phyloP scores from a whole-genome alignment of 2,113 vertebrate genomes.

The Phrynosoma blainvillii region DNA sequence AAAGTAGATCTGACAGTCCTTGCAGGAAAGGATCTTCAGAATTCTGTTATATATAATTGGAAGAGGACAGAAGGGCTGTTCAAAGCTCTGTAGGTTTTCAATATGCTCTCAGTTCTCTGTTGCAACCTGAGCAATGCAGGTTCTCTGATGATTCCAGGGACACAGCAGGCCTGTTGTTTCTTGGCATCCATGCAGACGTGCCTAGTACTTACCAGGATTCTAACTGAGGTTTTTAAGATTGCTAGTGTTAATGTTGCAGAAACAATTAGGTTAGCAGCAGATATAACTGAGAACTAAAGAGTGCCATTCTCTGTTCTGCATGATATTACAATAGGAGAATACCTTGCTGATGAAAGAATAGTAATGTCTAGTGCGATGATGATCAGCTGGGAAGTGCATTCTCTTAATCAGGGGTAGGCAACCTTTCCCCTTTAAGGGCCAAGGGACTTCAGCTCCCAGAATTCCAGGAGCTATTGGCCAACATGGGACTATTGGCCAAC shows the following conservation, averaged over 20 bases:
- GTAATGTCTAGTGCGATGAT: too few relatives aligned
- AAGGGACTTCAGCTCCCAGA: too few relatives aligned
- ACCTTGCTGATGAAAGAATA: too few relatives aligned
- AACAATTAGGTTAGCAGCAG: background rate
- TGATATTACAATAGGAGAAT: too few relatives aligned
- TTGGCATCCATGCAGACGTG: background rate
- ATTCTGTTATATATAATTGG: background rate
- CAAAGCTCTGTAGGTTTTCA: background rate
- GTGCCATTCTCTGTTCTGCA: background rate
- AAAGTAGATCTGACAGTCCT: background rate
- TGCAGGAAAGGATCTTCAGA: background rate
- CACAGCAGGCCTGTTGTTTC: background rate
- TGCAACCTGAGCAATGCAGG: background rate
- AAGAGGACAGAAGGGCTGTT: background rate
- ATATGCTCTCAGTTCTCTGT: background rate
- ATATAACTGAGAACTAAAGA: background rate
- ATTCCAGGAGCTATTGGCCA: too few relatives aligned
- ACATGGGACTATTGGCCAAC: too few relatives aligned
- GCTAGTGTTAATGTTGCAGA: background rate
- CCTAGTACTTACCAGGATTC: background rate
- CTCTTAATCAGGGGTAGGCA: too few relatives aligned
- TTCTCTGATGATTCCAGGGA: background rate
- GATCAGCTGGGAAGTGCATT: too few relatives aligned
- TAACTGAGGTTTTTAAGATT: background rate
- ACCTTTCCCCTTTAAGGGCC: too few relatives aligned